Evolutionary conservation across 2,888 invertebrate genomes (phyloP).

Genomic region (Nephrotoma flavescens): DNA sequence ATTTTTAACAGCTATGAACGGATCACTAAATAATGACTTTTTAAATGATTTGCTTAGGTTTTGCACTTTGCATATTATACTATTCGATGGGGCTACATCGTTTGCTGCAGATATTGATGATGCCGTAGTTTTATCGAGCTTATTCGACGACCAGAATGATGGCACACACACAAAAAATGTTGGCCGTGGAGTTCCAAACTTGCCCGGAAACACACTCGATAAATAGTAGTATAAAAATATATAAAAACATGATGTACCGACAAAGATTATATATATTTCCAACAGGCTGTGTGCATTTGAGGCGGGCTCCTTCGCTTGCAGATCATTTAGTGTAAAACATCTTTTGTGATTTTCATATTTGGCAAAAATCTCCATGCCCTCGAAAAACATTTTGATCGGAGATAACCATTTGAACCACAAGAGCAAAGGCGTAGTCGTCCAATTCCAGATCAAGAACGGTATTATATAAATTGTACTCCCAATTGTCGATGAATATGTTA

Average conservation of each 20-base stretch:
- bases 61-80: neutral
- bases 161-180: conserved; percentile 43
- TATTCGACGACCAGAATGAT: conserved; percentile 24
- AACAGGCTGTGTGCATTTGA: conserved; percentile 19
- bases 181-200: conserved; percentile 49
- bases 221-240: conserved; percentile 25
- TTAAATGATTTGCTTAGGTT: neutral
- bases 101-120: neutral
- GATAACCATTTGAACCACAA: conserved; percentile 6
- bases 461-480: conserved; percentile 24
- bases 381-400: conserved; percentile 21
- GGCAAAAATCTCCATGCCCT: conserved; percentile 24
- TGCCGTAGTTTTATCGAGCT: conserved; percentile 13
- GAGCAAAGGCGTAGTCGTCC: conserved; percentile 4
- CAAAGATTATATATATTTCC: conserved; percentile 18
- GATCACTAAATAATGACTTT: conserved; percentile 10
- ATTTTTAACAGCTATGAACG: conserved; percentile 44
- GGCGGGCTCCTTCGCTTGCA: conserved; percentile 19
- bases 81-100: neutral
- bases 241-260: conserved; percentile 22
- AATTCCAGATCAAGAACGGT: conserved; percentile 21
- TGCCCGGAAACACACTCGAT: conserved; percentile 39
- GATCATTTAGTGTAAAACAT: conserved; percentile 16
- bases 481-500: conserved; percentile 28
- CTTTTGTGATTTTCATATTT: conserved; percentile 27